phyloP scores from a whole-genome alignment of 53 echinoderm and acorn worm genomes.

The Mesocentrotus franciscanus region DNA sequence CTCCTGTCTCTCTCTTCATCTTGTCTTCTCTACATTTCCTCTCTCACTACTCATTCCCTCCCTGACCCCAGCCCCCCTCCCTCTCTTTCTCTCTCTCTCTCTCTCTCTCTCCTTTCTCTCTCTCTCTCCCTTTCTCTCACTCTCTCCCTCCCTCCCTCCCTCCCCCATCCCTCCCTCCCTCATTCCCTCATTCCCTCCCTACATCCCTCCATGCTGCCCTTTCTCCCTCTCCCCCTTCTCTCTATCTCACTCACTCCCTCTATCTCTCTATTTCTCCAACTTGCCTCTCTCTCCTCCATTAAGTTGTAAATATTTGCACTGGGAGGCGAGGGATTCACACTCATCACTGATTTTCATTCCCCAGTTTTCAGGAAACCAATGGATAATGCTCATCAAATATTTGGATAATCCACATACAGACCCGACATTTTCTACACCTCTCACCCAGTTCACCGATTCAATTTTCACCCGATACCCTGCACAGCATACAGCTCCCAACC shows the following conservation, averaged over 20 bases:
- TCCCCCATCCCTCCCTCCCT: neutral
- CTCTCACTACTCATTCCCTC: neutral
- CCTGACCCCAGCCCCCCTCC: no score
- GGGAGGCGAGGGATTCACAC: conserved; percentile 22
- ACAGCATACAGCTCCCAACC: neutral
- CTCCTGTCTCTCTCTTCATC: neutral
- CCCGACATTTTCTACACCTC: conserved; percentile 35
- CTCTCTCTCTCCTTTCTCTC: neutral
- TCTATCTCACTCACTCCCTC: neutral
- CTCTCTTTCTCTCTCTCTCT: neutral
- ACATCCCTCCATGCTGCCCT: neutral
- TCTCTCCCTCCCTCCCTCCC: no score
- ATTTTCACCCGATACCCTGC: neutral
- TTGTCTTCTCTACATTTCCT: neutral
- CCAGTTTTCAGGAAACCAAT: neutral
- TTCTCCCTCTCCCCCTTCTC: neutral
- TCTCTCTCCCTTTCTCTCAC: no score
- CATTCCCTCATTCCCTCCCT: no score
- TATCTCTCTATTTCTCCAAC: neutral
- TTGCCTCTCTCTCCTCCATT: neutral
- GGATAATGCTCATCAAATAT: conserved; percentile 46
- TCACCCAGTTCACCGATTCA: neutral
- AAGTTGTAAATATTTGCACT: conserved; percentile 32
- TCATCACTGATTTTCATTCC: conserved; percentile 8
- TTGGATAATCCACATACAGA: conserved; percentile 37